Base-by-base conservation (phyloP, 2,113 vertebrate species). In the Lucifuga dentata region DNA sequence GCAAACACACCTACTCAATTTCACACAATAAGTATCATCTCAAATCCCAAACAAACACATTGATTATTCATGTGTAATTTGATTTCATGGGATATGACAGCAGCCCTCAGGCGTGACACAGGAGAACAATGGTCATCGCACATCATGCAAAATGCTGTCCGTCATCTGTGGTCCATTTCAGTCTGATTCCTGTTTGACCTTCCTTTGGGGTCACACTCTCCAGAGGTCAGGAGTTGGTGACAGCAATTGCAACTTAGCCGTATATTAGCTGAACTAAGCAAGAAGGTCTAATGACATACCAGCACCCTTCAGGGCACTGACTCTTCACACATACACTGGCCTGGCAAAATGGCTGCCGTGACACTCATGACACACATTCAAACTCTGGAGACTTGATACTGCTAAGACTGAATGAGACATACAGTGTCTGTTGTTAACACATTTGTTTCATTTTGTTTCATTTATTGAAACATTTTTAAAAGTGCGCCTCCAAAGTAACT, bases 211-310 rank as follows among this genome's bases (percentile, higher is more conserved):
- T 77, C 24, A 10, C 39, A 24, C 67, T 53, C 66, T 59, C 29
- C 52, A 66, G 67, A 66, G 82, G 86, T 80, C 68, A 63, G 72
- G 45, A 72, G 57, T 21, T 29, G 44, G 65, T 76, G 63, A 72
- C 62, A 16, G 83, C 52, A 69, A 65, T 32, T 60, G 76, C 50
- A 65, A 63, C 36, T 5, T 41, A 78, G 68, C 26, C 15, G 21
- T 67, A 61, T 71, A 78, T 72, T 38, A 68, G 74, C 71, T 49
- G 69, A 81, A 76, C 73, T 74, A 68, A 79, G 77, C 84, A 77
- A 68, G 55, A 76, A 63, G 68, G 71, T 68, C 73, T 73, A 80
- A 80, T 86, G 81, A 76, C 74, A 86, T 40, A 56, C 46, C 55
- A 23, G 56, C 59, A 35, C 58, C 49, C 62, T 64, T 43, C 5